phyloP scores from a whole-genome alignment of 2,888 invertebrate species.

The Coleophora flavipennella region DNA sequence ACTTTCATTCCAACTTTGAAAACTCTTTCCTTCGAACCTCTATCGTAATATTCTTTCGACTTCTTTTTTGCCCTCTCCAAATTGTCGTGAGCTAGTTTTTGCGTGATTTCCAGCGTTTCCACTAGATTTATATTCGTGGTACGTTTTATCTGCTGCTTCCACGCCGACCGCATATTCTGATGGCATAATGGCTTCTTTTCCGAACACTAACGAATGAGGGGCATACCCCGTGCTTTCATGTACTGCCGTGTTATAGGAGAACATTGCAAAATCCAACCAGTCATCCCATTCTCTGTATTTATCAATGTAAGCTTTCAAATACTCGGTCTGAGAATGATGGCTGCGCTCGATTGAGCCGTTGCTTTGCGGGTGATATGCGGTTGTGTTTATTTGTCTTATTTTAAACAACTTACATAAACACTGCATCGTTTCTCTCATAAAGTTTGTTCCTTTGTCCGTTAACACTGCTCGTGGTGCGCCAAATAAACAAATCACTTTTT shows the following conservation, averaged over 20 bases:
- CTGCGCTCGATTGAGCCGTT: slow-evolving; percentile 28
- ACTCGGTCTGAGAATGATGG: slow-evolving; percentile 27
- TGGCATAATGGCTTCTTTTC: slow-evolving; percentile 21
- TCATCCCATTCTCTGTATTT: slow-evolving; percentile 11
- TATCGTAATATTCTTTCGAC: too few relatives aligned
- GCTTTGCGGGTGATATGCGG: slow-evolving; percentile 28
- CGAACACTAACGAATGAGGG: slow-evolving; percentile 28
- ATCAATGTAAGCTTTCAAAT: slow-evolving; percentile 31
- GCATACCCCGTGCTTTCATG: slow-evolving; percentile 29
- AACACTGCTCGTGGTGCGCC: slow-evolving; percentile 31
- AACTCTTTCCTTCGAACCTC: too few relatives aligned
- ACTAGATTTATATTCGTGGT: too few relatives aligned
- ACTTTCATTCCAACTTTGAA: too few relatives aligned
- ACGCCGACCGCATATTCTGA: too few relatives aligned
- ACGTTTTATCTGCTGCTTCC: slow-evolving; percentile 2
- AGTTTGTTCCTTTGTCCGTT: slow-evolving; percentile 37
- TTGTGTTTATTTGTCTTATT: slow-evolving; percentile 23
- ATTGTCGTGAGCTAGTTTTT: too few relatives aligned
- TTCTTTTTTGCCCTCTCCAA: too few relatives aligned
- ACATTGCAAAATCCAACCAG: slow-evolving; percentile 13
- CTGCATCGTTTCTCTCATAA: slow-evolving; percentile 28
- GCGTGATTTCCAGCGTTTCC: too few relatives aligned
- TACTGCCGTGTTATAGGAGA: slow-evolving; percentile 25
- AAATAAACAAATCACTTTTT: slow-evolving; percentile 26
- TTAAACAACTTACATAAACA: slow-evolving; percentile 26